These are phyloP conservation scores for Hermodice carunculata DNA, from an alignment of 2,888 invertebrate genomes.

Conservation along the genomic window DNA sequence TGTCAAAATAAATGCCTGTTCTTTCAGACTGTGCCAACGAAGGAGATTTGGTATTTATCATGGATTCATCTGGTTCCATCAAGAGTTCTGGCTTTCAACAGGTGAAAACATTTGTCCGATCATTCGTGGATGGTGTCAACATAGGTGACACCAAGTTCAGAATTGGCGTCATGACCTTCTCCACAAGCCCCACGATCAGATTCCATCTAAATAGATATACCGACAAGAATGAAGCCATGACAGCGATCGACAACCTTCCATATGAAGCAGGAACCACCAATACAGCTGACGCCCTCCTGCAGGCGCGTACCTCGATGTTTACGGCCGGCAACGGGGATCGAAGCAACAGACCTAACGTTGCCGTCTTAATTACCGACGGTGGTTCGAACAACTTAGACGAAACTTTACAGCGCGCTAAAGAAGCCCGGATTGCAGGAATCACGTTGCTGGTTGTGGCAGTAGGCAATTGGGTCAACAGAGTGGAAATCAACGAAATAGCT, in stretches of 20 bases:
- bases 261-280: constrained; percentile 22
- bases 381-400: constrained; percentile 15
- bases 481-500: constrained; percentile 17
- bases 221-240: constrained; percentile 10
- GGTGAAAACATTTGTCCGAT: no score
- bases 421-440: constrained; percentile 22
- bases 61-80: constrained; percentile 12
- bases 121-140: no score
- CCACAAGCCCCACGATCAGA: neutral
- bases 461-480: constrained; percentile 33
- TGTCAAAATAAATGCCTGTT: no score
- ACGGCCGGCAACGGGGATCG: no score
- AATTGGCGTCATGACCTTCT: no score
- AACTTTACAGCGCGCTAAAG: constrained; percentile 25
- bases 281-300: constrained; percentile 7
- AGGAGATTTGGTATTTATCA: constrained; percentile 6
- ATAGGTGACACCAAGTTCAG: no score
- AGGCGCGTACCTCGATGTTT: constrained; percentile 1
- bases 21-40: constrained; percentile 5
- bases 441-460: constrained; percentile 32
- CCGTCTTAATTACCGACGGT: constrained; percentile 19
- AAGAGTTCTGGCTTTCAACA: neutral
- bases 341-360: neutral
- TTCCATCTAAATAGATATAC: constrained; percentile 28
- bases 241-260: constrained; percentile 27